Evolutionary conservation across 2,888 invertebrate species (phyloP).

Genomic region (Mystacides longicornis): DNA sequence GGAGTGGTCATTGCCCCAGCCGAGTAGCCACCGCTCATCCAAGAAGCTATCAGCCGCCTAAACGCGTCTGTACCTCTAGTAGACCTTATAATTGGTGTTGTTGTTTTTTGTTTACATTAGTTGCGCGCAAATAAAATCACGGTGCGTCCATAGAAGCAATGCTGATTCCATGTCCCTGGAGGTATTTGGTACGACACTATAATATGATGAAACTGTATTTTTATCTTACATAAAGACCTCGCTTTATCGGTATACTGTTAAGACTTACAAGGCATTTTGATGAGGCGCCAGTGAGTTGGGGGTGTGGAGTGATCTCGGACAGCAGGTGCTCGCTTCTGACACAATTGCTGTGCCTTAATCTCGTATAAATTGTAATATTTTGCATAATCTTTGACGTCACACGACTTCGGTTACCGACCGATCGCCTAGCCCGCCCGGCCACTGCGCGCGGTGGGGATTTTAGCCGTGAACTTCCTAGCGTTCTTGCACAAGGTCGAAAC

Average conservation of each 20-base stretch:
- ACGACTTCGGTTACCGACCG: conserved; percentile 4
- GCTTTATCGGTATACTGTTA: too few relatives aligned
- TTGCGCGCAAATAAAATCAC: conserved; percentile 9
- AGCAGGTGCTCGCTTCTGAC: not conserved
- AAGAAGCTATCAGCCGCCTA: too few relatives aligned
- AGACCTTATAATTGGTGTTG: too few relatives aligned
- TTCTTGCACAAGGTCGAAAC: conserved; percentile 42
- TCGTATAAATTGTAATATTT: not conserved
- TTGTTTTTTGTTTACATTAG: conserved; percentile 17
- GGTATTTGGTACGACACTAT: too few relatives aligned
- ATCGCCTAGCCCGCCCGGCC: conserved; percentile 6
- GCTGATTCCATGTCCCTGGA: too few relatives aligned
- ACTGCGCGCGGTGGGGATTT: conserved; percentile 4
- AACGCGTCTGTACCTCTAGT: too few relatives aligned
- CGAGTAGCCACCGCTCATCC: conserved; percentile 7
- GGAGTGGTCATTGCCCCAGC: conserved; percentile 13
- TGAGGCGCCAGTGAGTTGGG: not conserved
- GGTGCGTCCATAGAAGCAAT: too few relatives aligned
- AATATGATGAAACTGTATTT: too few relatives aligned
- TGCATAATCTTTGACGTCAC: conserved; percentile 8
- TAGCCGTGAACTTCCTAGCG: conserved; percentile 43
- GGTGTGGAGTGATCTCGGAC: not conserved
- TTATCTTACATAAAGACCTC: too few relatives aligned
- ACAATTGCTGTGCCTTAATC: too few relatives aligned
- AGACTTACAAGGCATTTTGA: too few relatives aligned